phyloP scores from a whole-genome alignment of 1,140 invertebrate genomes.

The Eciton burchellii region DNA sequence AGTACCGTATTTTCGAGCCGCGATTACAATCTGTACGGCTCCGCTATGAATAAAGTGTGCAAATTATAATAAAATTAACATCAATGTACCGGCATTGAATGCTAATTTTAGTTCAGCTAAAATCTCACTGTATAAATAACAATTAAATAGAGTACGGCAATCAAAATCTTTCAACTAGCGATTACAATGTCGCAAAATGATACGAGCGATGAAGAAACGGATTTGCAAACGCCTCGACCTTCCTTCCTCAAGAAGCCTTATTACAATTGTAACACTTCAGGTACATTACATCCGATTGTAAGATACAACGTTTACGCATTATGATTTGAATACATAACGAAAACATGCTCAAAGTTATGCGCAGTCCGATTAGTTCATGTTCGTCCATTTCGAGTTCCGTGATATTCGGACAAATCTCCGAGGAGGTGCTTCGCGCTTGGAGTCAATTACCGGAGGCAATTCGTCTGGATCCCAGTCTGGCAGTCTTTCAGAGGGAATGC shows the following conservation, averaged over 20 bases:
- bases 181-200: constrained; percentile 51
- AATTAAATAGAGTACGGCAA: not conserved
- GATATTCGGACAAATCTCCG: constrained; percentile 80
- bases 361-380: constrained; percentile 61
- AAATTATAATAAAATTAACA: not conserved
- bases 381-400: constrained; percentile 74
- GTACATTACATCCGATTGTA: constrained; percentile 24
- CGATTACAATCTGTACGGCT: too few relatives aligned
- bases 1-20: not conserved
- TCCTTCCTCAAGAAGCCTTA: constrained; percentile 57
- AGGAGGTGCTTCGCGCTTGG: constrained; percentile 88
- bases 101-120: not conserved
- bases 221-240: constrained; percentile 53
- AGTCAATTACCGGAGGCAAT: constrained; percentile 88
- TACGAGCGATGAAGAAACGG: constrained; percentile 74
- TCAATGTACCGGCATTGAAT: too few relatives aligned
- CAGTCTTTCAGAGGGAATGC: constrained; percentile 87
- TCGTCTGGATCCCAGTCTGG: constrained; percentile 88
- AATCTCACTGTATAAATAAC: not conserved
- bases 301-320: too few relatives aligned
- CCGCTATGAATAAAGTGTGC: not conserved
- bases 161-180: not conserved
- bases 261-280: constrained; percentile 47
- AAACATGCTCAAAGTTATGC: constrained; percentile 2
- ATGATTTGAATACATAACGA: not conserved